Conservation (phyloP, 2,888 invertebrate genomes). For the Euclidia mi region DNA sequence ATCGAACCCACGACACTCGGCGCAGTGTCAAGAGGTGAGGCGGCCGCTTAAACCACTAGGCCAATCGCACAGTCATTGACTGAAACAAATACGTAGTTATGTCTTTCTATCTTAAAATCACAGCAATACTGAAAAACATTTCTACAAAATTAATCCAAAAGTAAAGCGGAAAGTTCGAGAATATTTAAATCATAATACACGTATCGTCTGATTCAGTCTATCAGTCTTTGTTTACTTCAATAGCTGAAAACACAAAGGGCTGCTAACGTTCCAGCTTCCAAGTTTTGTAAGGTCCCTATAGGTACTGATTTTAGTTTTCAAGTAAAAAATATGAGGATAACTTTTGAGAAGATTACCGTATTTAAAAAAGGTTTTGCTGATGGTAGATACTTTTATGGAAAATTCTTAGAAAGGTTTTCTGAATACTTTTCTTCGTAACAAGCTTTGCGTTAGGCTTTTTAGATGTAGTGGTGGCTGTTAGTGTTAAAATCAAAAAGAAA, state of each 20-base stretch:
- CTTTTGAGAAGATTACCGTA: conserved; percentile 17
- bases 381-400: background rate
- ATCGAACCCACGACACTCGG: too few relatives aligned
- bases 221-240: conserved; percentile 40
- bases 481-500: background rate
- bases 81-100: too few relatives aligned
- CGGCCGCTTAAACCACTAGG: too few relatives aligned
- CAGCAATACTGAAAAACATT: too few relatives aligned
- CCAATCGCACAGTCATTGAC: too few relatives aligned
- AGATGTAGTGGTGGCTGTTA: background rate
- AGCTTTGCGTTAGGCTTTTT: background rate
- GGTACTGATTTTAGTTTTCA: conserved; percentile 23
- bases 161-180: conserved; percentile 18
- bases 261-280: conserved; percentile 33
- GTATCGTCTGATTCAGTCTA: conserved; percentile 31
- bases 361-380: conserved; percentile 13
- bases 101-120: too few relatives aligned
- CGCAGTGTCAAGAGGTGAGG: too few relatives aligned
- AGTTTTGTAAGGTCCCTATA: conserved; percentile 32
- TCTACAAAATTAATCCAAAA: conserved; percentile 5
- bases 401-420: background rate
- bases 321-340: conserved; percentile 16
- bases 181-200: conserved; percentile 39
- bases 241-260: conserved; percentile 39
- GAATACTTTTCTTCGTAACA: background rate